These are phyloP conservation scores for Acestrorhynchus altus DNA, from an alignment of 2,797 vertebrate species.

Conservation along the genomic window DNA sequence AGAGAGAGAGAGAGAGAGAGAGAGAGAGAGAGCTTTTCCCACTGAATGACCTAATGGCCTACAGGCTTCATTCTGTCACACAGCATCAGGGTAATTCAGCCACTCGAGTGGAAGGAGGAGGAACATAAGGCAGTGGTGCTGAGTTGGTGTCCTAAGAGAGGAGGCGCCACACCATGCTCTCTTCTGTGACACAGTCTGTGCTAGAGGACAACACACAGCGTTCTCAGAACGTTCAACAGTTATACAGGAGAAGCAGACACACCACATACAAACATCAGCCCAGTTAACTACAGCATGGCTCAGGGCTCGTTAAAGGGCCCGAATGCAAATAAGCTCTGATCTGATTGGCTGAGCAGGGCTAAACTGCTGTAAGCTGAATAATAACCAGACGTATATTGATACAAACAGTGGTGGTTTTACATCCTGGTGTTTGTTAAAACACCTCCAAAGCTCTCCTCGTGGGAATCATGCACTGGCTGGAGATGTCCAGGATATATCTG, in stretches of 20 bases:
- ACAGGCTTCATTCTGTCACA: constrained; percentile 54
- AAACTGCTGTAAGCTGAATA: too few relatives aligned
- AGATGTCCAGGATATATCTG: too few relatives aligned
- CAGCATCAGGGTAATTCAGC: constrained; percentile 59
- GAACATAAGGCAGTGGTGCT: constrained; percentile 18
- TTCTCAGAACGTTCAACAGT: background rate
- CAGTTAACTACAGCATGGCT: background rate
- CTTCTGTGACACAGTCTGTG: constrained; percentile 9
- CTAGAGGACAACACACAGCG: background rate
- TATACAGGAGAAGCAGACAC: too few relatives aligned
- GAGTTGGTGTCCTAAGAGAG: constrained; percentile 10
- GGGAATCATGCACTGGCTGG: too few relatives aligned
- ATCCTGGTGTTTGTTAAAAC: too few relatives aligned
- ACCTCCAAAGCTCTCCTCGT: too few relatives aligned
- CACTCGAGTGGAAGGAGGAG: constrained; percentile 41
- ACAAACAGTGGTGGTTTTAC: too few relatives aligned
- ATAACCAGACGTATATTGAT: too few relatives aligned
- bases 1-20: constrained; percentile 1
- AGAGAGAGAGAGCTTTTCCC: constrained; percentile 35
- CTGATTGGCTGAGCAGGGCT: too few relatives aligned
- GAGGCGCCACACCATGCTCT: background rate
- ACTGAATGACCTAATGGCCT: constrained; percentile 63
- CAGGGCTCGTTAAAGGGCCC: too few relatives aligned
- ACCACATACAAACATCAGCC: background rate
- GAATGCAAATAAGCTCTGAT: too few relatives aligned